Evolutionary conservation across 2,888 invertebrate genomes (phyloP), one percentile per base, ranked within the genome.

Genomic region (Ornithoptera priamus): DNA sequence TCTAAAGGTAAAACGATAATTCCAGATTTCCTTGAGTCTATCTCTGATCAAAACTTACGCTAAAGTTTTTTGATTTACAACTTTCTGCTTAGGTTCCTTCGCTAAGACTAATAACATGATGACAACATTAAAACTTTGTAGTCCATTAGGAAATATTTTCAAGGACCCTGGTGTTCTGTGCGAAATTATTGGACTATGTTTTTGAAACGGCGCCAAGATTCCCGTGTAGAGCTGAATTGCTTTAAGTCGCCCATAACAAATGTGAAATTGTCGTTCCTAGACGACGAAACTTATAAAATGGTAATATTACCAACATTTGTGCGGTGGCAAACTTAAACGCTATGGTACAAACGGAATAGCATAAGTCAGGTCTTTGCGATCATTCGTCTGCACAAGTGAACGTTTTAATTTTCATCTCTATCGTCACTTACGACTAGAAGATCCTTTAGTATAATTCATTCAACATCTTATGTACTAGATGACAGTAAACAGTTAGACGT

Each of bases 181-280:
- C 60, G 56, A 65, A 67, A 70, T 64, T 56, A 70, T 59, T 53
- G 58, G 24, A 58, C 42, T n/a, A 57, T 22, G 61, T 61, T 61
- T 30, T 67, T 70, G 70, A 70, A 53, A 59, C 42, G 15, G 18
- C 67, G 70, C 70, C 70, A 70, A 70, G 67, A 67, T 67, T 70
- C 53, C 61, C 61, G 59, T 63, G 46, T 58, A 59, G 17, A 22
- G 64, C 60, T 18, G 60, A 70, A 64, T 62, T 64, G 65, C 70
- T 66, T 53, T 59, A 63, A 63, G 63, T 70, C 62, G 63, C 60
- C 63, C 64, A 65, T 67, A 42, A 63, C 68, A 59, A 70, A 70
- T 46, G 46, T 50, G 59, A 65, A 61, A 68, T 59, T 64, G 53
- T 67, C 64, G 61, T 53, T 7, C n/a, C 18, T n/a, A 53, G 53